phyloP scores from a whole-genome alignment of 2,797 vertebrate species.

The Bovichtus diacanthus region DNA sequence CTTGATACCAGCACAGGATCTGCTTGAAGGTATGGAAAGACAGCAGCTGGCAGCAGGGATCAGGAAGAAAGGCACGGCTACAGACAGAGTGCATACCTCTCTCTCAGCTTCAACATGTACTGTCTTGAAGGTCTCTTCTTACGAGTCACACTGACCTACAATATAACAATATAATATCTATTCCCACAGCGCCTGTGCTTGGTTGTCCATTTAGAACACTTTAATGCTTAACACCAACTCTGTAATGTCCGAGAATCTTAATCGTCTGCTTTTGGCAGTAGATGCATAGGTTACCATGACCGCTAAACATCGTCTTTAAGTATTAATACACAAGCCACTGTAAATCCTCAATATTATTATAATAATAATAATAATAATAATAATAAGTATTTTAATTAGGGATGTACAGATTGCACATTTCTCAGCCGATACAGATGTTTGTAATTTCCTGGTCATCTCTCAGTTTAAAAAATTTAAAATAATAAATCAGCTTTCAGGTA shows the following conservation, averaged over 20 bases:
- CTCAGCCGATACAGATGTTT: no score
- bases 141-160: conserved; percentile 22
- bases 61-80: conserved; percentile 66
- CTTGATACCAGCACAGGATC: conserved; percentile 76
- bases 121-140: conserved; percentile 5
- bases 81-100: conserved; percentile 72
- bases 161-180: conserved; percentile 1
- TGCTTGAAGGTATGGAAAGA: conserved; percentile 69
- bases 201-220: not conserved
- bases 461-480: no score
- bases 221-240: not conserved
- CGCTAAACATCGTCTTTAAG: not conserved
- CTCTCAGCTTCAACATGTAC: conserved; percentile 23
- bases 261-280: not conserved
- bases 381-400: no score
- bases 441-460: no score
- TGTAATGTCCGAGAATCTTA: conserved; percentile 6
- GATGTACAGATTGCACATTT: no score
- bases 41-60: conserved; percentile 77
- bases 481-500: no score
- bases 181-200: not conserved
- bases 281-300: not conserved
- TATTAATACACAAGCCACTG: conserved; percentile 3
- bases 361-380: conserved; percentile 38
- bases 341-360: conserved; percentile 6